A percentile compares a stretch with the other conserved stretches of the same genome.
phyloP scores from a whole-genome alignment of 2,888 invertebrate species.

The Nesidiocoris tenuis region DNA sequence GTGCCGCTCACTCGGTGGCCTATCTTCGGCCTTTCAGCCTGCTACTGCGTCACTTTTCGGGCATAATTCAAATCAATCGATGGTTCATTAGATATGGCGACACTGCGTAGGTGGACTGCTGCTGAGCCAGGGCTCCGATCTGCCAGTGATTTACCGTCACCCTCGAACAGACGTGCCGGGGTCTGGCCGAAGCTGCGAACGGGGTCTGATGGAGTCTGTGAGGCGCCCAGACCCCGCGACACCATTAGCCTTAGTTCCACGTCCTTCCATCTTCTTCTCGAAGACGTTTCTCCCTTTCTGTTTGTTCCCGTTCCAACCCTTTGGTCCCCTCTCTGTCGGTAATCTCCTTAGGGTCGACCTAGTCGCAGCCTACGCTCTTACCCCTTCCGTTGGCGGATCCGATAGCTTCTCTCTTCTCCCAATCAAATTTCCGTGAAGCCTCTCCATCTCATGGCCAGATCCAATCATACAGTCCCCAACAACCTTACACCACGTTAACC shows the following conservation, averaged over 20 bases:
- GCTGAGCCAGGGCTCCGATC: background rate
- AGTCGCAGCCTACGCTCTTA: background rate
- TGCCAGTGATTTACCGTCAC: background rate
- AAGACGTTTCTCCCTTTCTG: background rate
- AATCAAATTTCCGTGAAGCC: slow-evolving; percentile 27
- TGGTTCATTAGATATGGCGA: too few species aligned
- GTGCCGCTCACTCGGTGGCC: too few species aligned
- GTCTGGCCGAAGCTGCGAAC: background rate
- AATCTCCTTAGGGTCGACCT: background rate
- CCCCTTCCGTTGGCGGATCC: slow-evolving; percentile 10
- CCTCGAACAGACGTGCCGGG: background rate
- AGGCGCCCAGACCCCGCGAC: background rate
- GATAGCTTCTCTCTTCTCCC: slow-evolving; percentile 27
- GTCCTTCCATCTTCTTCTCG: background rate
- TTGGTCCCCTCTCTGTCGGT: background rate
- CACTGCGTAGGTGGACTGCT: background rate
- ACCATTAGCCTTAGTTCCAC: background rate
- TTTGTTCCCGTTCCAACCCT: background rate
- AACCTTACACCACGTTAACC: too few species aligned
- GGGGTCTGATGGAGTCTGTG: background rate
- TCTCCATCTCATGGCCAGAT: background rate
- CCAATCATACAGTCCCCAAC: background rate
- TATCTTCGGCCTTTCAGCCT: too few species aligned
- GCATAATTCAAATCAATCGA: too few species aligned
- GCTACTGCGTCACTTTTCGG: too few species aligned